These are phyloP conservation scores for Leptopilina drosophilae DNA, from an alignment of 2,888 invertebrate genomes.

Conservation along the genomic window DNA sequence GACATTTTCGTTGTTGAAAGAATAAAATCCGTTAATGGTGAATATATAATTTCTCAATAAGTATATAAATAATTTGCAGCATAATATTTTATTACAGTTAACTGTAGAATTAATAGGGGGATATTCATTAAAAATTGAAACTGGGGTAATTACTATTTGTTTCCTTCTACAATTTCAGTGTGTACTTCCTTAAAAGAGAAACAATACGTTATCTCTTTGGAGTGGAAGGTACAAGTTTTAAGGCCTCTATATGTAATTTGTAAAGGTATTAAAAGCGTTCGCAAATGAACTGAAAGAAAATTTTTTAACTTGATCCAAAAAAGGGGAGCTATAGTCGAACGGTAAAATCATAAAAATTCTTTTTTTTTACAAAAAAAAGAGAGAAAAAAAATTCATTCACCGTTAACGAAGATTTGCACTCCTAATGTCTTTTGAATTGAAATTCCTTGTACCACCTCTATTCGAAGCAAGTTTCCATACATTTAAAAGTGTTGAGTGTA, in stretches of 20 bases:
- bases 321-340: slow-evolving; percentile 26
- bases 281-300: slow-evolving; percentile 34
- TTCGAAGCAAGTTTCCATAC: slow-evolving; percentile 5
- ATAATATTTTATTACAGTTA: background rate
- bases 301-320: slow-evolving; percentile 17
- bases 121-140: slow-evolving; percentile 12
- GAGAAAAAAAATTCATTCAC: slow-evolving; percentile 20
- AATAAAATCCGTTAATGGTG: too few relatives aligned
- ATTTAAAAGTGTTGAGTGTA: background rate
- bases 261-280: slow-evolving; percentile 28
- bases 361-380: background rate
- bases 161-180: background rate
- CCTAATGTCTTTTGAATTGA: slow-evolving; percentile 10
- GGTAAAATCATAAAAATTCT: slow-evolving; percentile 32
- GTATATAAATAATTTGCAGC: background rate
- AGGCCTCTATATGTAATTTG: slow-evolving; percentile 32
- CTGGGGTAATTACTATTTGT: slow-evolving; percentile 27
- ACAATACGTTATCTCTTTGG: slow-evolving; percentile 28
- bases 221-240: slow-evolving; percentile 5
- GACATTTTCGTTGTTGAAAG: too few relatives aligned
- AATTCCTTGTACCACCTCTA: slow-evolving; percentile 15
- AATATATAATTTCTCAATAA: too few relatives aligned
- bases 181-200: slow-evolving; percentile 8
- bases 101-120: background rate
- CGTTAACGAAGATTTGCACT: slow-evolving; percentile 25